Evolutionary conservation across 2,113 vertebrate species (phyloP).

Genomic region (Trochalopteron elliotii): DNA sequence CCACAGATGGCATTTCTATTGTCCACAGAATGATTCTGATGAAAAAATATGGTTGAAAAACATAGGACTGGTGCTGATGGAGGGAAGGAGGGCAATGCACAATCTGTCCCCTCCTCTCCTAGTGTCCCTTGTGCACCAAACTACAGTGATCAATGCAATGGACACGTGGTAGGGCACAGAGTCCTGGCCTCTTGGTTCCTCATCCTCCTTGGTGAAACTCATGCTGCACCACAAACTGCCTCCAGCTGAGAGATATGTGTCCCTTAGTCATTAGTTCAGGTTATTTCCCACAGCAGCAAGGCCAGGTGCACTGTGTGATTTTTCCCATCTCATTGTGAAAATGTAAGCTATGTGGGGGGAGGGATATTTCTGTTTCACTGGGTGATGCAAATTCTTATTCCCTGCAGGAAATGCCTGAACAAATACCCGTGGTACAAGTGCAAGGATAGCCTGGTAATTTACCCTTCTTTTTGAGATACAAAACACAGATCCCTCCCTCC

Average conservation of each 20-base stretch:
- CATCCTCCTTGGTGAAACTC: background rate
- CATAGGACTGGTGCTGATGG: background rate
- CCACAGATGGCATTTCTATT: background rate
- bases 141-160: background rate
- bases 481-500: background rate
- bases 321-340: background rate
- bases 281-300: background rate
- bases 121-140: background rate
- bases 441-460: background rate
- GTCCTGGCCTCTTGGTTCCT: background rate
- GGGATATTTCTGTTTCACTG: background rate
- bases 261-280: background rate
- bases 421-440: background rate
- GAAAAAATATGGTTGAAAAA: background rate
- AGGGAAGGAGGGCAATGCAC: background rate
- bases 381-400: background rate
- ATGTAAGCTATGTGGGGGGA: rapidly evolving
- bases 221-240: background rate
- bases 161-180: too few species aligned
- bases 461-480: background rate
- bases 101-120: background rate
- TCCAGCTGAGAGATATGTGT: background rate
- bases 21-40: background rate
- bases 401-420: background rate
- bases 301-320: background rate